Percentiles rank a stretch among this genome's conserved stretches.
These are phyloP conservation scores for Tragelaphus strepsiceros DNA, from an alignment of 2,113 vertebrate genomes.

Conservation along the genomic window DNA sequence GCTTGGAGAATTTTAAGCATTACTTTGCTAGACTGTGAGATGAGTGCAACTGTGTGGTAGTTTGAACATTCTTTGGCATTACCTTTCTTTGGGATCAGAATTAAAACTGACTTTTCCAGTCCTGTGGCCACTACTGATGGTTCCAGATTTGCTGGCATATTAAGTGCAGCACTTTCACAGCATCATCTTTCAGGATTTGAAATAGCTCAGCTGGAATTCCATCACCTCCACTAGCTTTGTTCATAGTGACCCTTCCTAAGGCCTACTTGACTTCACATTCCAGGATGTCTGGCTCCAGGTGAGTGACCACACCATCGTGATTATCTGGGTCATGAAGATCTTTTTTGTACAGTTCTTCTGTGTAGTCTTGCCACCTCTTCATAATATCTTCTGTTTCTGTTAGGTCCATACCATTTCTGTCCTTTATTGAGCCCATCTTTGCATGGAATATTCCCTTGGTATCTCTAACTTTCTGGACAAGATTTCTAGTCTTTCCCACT, in stretches of 20 bases:
- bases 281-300: not conserved
- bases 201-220: not conserved
- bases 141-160: too few relatives aligned
- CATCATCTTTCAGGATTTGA: not conserved
- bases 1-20: not conserved
- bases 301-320: not conserved
- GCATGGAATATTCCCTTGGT: not conserved
- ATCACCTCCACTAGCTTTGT: not conserved
- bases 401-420: not conserved
- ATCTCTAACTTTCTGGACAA: not conserved
- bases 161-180: not conserved
- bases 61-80: too few relatives aligned
- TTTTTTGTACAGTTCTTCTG: not conserved
- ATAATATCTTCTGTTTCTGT: not conserved
- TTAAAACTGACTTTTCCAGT: too few relatives aligned
- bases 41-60: too few relatives aligned
- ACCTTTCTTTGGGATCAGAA: too few relatives aligned
- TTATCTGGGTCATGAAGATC: not conserved
- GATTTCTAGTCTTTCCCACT: not conserved
- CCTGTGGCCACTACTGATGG: too few relatives aligned
- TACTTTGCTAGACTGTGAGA: too few relatives aligned
- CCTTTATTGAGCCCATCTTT: not conserved
- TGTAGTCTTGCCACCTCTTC: not conserved
- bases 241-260: not conserved
- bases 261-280: not conserved